Conservation (phyloP, 2,113 vertebrate species). For the Alethe diademata region DNA sequence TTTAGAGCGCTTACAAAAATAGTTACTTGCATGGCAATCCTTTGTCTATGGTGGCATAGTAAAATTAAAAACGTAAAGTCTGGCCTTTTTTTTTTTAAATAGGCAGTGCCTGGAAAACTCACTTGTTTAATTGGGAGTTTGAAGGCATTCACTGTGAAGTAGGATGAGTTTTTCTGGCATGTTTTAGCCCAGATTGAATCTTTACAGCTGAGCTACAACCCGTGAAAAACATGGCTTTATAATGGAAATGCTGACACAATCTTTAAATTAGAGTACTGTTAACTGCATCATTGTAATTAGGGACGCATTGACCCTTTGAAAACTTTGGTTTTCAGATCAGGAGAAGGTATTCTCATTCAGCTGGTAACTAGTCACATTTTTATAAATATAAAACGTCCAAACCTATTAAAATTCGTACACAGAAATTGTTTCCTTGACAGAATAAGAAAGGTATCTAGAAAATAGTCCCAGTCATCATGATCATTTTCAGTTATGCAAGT, state of each 20-base stretch:
- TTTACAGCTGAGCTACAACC: conserved; percentile 66
- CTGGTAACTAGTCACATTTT: background rate
- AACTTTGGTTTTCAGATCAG: conserved; percentile 36
- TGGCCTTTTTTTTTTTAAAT: background rate
- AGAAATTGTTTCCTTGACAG: background rate
- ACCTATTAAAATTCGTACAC: background rate
- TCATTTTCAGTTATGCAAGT: background rate
- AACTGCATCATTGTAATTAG: conserved; percentile 53
- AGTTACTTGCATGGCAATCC: background rate
- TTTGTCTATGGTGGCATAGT: conserved; percentile 1
- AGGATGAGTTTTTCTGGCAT: conserved; percentile 26
- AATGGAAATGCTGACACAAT: conserved; percentile 62
- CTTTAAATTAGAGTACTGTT: conserved; percentile 61
- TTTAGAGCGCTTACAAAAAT: background rate
- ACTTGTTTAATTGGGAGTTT: conserved; percentile 24
- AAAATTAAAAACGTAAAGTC: conserved; percentile 18
- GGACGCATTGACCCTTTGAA: conserved; percentile 45
- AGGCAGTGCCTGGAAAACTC: background rate
- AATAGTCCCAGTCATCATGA: background rate
- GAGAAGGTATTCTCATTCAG: background rate
- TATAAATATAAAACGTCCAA: background rate
- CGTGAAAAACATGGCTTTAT: conserved; percentile 61
- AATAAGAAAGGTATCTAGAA: background rate
- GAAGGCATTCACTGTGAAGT: conserved; percentile 20
- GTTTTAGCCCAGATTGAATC: conserved; percentile 55